Base-by-base conservation (phyloP, 92 coral and sea anemone genomes). In the Zoanthus sansibaricus region DNA sequence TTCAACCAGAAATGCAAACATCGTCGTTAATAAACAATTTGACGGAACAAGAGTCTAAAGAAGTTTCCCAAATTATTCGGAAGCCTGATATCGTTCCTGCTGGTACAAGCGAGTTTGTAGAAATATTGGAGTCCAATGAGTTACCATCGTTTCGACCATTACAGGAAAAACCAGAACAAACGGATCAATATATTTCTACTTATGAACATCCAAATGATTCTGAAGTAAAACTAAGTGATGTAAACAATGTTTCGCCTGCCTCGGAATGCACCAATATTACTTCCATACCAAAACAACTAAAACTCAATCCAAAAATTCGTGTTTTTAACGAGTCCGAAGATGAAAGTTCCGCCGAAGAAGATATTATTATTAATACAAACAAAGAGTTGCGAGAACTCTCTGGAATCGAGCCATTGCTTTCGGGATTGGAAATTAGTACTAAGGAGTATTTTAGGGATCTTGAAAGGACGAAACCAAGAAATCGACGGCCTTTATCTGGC, bases 301-400 rank as follows among this genome's bases (percentile, higher is more conserved):
- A 54, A 76, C 47, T 76, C 3, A 80, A 80, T 16, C 62, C 85
- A 46, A 47, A 45, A 9, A 21, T 20, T 15, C 75, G 73, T 9
- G 18, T 66, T 20, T 68, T 80, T 47, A 80, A 67, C 73, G 85
- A 80, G 49, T 80, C 85, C 5, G 82, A 75, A 64, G 84, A 80
- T 49, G 75, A 66, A 9, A 80, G 85, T 67, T 80, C 85, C 46
- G 48, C 85, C 44, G 85, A 80, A 14, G 85, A 80, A 46, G 85
- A 80, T 10, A 58, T 67, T 10, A 58, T 67, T 10, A 78, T 18
- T 16, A 78, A 6, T 8, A 17, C 68, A 79, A 79, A 80, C 25
- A 74, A 80, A 52, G 85, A 80, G 21, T 16, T 42, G 1, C 75
- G 85, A 20, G 85, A 80, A 48, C 74, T 80, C 66, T 59, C 70